phyloP scores from a whole-genome alignment of 2,888 invertebrate species.

The Ornithoptera alexandrae region DNA sequence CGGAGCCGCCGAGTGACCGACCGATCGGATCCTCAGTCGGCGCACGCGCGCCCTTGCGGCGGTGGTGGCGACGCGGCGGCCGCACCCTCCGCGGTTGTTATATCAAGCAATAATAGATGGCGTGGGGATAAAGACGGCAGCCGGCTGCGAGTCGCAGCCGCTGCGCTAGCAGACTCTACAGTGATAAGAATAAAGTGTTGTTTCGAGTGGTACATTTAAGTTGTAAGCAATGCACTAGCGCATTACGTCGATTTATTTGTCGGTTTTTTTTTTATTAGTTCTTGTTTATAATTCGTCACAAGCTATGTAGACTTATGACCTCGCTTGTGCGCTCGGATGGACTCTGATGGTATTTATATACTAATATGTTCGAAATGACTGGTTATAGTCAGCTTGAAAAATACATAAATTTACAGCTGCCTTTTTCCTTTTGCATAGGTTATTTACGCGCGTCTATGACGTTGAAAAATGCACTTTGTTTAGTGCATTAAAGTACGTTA shows the following conservation, averaged over 20 bases:
- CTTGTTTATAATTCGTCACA: slow-evolving; percentile 4
- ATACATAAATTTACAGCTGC: slow-evolving; percentile 8
- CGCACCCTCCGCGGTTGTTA: slow-evolving; percentile 15
- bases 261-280: slow-evolving; percentile 11
- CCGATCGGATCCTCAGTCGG: neutral
- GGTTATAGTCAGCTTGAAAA: slow-evolving; percentile 34
- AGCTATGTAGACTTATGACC: slow-evolving; percentile 8
- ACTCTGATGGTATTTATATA: slow-evolving; percentile 4
- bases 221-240: slow-evolving; percentile 41
- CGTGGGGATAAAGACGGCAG: slow-evolving; percentile 24
- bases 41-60: neutral
- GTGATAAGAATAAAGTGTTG: slow-evolving; percentile 60
- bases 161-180: slow-evolving; percentile 43
- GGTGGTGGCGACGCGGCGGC: slow-evolving; percentile 9
- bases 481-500: too few relatives aligned
- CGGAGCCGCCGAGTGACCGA: neutral
- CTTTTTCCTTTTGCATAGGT: neutral
- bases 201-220: slow-evolving; percentile 46
- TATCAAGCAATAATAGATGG: slow-evolving; percentile 37
- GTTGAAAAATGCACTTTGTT: too few relatives aligned
- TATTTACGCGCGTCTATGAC: neutral
- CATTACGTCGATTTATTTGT: slow-evolving; percentile 24
- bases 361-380: slow-evolving; percentile 33
- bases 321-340: slow-evolving; percentile 1
- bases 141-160: neutral